Conservation (phyloP, 2,797 vertebrate genomes). For the Poliocrania exsul region DNA sequence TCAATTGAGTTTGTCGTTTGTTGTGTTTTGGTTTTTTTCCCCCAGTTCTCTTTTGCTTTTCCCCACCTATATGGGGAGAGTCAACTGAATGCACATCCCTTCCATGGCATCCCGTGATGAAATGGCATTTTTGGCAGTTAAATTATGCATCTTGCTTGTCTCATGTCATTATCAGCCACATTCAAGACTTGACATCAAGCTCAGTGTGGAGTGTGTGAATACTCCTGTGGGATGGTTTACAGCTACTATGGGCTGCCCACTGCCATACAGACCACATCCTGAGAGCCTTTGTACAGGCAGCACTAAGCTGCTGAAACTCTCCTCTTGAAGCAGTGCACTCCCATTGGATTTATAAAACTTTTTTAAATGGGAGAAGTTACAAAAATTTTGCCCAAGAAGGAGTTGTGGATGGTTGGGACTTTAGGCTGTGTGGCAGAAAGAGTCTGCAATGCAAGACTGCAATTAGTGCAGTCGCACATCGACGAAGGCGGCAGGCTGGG, state of each 20-base stretch:
- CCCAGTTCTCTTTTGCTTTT: background rate
- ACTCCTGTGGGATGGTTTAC: background rate
- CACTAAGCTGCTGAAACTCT: background rate
- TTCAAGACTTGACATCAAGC: background rate
- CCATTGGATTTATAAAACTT: background rate
- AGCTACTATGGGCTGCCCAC: background rate
- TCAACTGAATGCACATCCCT: background rate
- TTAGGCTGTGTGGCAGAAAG: background rate
- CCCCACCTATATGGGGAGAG: background rate
- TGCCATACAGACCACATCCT: background rate
- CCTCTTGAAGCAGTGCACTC: background rate
- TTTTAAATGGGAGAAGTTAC: background rate
- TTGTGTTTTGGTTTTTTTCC: background rate
- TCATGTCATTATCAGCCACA: background rate
- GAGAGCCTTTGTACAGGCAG: background rate
- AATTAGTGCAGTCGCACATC: accelerated
- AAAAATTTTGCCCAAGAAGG: background rate
- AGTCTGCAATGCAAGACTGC: background rate
- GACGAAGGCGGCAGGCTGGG: accelerated
- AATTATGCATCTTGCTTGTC: background rate
- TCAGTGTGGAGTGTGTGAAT: background rate
- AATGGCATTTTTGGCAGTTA: background rate
- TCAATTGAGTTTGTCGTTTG: constrained; percentile 1
- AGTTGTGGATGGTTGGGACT: background rate
- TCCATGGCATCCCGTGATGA: background rate